Base-by-base conservation (phyloP, 1,140 invertebrate species). In the Choristoneura fumiferana region DNA sequence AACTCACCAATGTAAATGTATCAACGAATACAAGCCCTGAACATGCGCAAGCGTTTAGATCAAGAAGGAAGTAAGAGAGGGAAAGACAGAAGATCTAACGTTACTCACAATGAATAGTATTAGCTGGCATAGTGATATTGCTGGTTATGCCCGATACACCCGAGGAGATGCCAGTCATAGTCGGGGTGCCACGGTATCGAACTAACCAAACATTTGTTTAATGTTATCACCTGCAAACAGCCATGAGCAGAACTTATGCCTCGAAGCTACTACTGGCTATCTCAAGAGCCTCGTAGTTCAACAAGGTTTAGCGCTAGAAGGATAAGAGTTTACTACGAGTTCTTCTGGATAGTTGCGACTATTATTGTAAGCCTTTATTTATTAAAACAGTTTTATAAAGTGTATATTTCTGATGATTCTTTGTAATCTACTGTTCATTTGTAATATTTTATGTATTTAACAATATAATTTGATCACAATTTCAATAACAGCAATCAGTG, bases 201-300 rank as follows among this genome's bases (percentile, higher is more conserved):
- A 89, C 87, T 90, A 90, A 87, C 82, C 84, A 88, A 88, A 89
- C 84, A 89, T 89, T 88, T 82, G 75, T 82, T 90, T 87, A 75
- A 87, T 88, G 81, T 90, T 89, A 89, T 89, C 85, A 88, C 85
- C 86, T 90, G 87, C 67, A 83, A 87, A 83, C 73, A 83, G 78
- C 78, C 69, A 76, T 81, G 84, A 89, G 84, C 84, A 79, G 69
- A 79, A 81, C 75, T 80, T 78, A 80, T 76, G 74, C 80, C 69
- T 76, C 67, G 63, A 84, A 82, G 79, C 79, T 54, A 62, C 71
- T 78, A 82, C 62, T 59, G 65, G 65, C 70, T 72, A 76, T 65
- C 43, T 49, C 12, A 18, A 49, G 18, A 29, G 9, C 22, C 8
- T 9, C 17, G 29, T 54, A 35, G 6, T 54, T 22, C 33, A 17